Percentiles rank a stretch among this genome's conserved stretches.
phyloP scores from a whole-genome alignment of 53 echinoderm and acorn worm species.

The Hippasteria phrygiana region DNA sequence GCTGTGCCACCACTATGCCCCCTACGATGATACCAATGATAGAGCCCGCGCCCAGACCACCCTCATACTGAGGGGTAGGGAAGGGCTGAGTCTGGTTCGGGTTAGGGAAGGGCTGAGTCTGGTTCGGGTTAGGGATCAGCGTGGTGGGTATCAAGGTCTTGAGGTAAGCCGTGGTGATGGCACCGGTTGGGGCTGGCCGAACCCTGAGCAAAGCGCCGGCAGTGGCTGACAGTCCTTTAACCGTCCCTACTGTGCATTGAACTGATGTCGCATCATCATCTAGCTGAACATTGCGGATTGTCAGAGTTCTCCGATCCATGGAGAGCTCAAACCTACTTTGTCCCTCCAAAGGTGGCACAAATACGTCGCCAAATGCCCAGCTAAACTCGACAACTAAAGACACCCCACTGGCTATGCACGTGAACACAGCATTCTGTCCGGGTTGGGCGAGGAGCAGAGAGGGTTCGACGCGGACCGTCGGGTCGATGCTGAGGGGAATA shows the following conservation, averaged over 20 bases:
- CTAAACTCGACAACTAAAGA: constrained; percentile 46
- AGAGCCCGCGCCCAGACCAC: background rate
- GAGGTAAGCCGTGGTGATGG: background rate
- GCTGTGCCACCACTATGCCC: constrained; percentile 17
- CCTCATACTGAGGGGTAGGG: background rate
- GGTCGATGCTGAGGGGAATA: constrained; percentile 56
- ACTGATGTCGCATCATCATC: constrained; percentile 64
- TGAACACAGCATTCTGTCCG: constrained; percentile 62
- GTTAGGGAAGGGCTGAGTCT: constrained; percentile 26
- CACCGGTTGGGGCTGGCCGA: background rate
- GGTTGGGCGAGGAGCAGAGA: constrained; percentile 20
- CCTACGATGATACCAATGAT: constrained; percentile 45
- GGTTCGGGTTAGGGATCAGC: background rate
- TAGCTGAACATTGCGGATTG: constrained; percentile 59
- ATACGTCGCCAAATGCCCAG: constrained; percentile 65
- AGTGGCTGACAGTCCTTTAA: constrained; percentile 58
- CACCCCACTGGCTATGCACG: constrained; percentile 64
- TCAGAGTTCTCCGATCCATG: constrained; percentile 47
- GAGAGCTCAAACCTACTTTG: constrained; percentile 62
- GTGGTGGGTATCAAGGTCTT: constrained; percentile 27
- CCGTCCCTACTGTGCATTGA: constrained; percentile 67
- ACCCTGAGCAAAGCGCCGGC: constrained; percentile 68
- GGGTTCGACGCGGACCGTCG: constrained; percentile 73
- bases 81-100: constrained; percentile 32
- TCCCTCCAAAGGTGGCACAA: constrained; percentile 18